Percentiles rank a stretch among this genome's conserved stretches.
phyloP scores from a whole-genome alignment of 2,888 invertebrate species.

The Leucophenga montana region DNA sequence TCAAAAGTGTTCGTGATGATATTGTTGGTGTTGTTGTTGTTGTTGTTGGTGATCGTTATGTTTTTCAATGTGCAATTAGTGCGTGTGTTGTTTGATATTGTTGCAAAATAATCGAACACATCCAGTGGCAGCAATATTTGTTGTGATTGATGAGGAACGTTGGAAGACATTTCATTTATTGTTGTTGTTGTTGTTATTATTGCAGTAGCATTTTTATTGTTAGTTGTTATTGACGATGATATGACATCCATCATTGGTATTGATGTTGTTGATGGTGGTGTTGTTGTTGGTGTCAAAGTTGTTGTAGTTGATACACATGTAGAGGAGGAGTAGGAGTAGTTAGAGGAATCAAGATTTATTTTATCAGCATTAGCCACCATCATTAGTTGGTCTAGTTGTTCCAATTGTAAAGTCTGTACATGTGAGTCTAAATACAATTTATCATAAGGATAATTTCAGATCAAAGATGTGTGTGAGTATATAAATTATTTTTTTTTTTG shows the following conservation, averaged over 20 bases:
- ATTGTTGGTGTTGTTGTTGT: slow-evolving; percentile 45
- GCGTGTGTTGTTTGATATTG: slow-evolving; percentile 40
- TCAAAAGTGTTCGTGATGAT: slow-evolving; percentile 42
- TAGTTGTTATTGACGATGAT: slow-evolving; percentile 40
- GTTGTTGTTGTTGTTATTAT: slow-evolving; percentile 36
- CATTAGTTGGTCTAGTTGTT: slow-evolving; percentile 75
- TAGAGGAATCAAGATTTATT: slow-evolving; percentile 74
- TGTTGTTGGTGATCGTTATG: slow-evolving; percentile 48
- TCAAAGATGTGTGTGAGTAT: slow-evolving; percentile 47
- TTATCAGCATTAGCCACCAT: slow-evolving; percentile 74
- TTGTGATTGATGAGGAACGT: neutral
- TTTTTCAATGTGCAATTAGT: slow-evolving; percentile 19
- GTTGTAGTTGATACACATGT: slow-evolving; percentile 47
- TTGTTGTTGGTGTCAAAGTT: slow-evolving; percentile 47
- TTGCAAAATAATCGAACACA: slow-evolving; percentile 36
- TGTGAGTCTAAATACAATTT: slow-evolving; percentile 73
- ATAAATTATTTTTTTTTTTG: neutral
- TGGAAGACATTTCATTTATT: slow-evolving; percentile 13
- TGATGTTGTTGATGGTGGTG: slow-evolving; percentile 46
- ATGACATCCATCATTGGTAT: slow-evolving; percentile 49
- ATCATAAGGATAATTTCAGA: slow-evolving; percentile 66
- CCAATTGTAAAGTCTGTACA: slow-evolving; percentile 75
- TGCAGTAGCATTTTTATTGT: slow-evolving; percentile 4
- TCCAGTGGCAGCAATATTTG: slow-evolving; percentile 21
- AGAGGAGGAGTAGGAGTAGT: slow-evolving; percentile 67